Conservation (phyloP, 1,140 invertebrate species). For the Drosophila truncata region DNA sequence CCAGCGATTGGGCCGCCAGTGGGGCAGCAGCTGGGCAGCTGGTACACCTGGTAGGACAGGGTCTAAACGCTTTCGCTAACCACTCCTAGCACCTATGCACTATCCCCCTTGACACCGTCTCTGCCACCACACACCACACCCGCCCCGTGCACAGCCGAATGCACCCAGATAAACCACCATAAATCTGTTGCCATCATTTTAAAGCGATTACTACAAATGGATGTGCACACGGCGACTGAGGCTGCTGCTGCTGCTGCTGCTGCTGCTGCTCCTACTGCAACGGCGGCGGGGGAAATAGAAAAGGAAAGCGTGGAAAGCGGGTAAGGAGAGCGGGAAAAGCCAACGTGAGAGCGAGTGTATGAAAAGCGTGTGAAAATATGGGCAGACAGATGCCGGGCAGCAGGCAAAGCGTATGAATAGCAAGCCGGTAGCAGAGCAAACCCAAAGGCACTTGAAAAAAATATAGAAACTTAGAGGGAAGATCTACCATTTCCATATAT, state of each 20-base stretch:
- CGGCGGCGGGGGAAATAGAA: slow-evolving; percentile 43
- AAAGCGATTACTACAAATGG: slow-evolving; percentile 84
- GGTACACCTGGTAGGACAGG: background rate
- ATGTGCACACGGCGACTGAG: slow-evolving; percentile 73
- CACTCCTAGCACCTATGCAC: slow-evolving; percentile 42
- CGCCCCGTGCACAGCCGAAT: slow-evolving; percentile 51
- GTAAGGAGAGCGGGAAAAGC: slow-evolving; percentile 12
- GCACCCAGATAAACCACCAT: slow-evolving; percentile 83
- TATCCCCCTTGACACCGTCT: slow-evolving; percentile 10
- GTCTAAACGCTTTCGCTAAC: slow-evolving; percentile 57
- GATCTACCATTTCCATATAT: background rate
- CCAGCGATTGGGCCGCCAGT: slow-evolving; percentile 29
- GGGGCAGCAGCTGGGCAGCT: background rate
- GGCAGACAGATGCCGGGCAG: slow-evolving; percentile 33
- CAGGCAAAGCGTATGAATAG: slow-evolving; percentile 70
- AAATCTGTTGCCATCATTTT: slow-evolving; percentile 85
- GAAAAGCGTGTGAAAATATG: slow-evolving; percentile 68
- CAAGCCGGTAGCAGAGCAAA: slow-evolving; percentile 37
- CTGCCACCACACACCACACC: slow-evolving; percentile 30
- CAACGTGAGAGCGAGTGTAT: slow-evolving; percentile 49
- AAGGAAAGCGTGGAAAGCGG: background rate
- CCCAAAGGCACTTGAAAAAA: background rate
- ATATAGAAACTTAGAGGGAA: background rate
- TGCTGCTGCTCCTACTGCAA: slow-evolving; percentile 36
- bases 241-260: slow-evolving; percentile 27